phyloP scores from a whole-genome alignment of 2,797 vertebrate species.

The Gymnodraco acuticeps region DNA sequence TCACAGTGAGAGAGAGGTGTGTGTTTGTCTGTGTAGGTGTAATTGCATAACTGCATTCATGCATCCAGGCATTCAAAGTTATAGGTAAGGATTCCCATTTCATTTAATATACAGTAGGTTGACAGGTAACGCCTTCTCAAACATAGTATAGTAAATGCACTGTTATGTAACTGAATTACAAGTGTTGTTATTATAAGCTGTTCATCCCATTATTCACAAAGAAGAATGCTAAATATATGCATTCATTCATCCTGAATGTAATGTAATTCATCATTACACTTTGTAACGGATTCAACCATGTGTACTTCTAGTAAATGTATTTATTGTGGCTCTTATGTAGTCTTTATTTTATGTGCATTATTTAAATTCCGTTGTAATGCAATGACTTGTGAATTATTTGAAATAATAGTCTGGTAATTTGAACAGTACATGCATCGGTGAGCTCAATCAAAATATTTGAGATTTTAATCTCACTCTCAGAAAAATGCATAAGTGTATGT shows the following conservation, averaged over 20 bases:
- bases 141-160: not conserved
- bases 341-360: not conserved
- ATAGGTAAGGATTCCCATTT: not conserved
- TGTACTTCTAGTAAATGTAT: not conserved
- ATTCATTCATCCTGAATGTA: not conserved
- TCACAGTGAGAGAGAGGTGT: not conserved
- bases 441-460: no score
- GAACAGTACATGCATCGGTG: no score
- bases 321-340: not conserved
- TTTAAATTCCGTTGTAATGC: no score
- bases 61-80: not conserved
- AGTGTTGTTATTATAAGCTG: not conserved
- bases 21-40: not conserved
- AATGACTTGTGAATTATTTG: no score
- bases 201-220: not conserved
- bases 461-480: no score
- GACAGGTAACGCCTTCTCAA: not conserved
- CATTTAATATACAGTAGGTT: no score
- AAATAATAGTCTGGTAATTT: no score
- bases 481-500: no score
- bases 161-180: constrained; percentile 32
- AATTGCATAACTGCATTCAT: not conserved
- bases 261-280: not conserved
- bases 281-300: not conserved
- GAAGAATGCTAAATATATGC: not conserved